These are phyloP conservation scores for Sarcophaga subvicina DNA, from an alignment of 2,888 invertebrate species.

Conservation along the genomic window DNA sequence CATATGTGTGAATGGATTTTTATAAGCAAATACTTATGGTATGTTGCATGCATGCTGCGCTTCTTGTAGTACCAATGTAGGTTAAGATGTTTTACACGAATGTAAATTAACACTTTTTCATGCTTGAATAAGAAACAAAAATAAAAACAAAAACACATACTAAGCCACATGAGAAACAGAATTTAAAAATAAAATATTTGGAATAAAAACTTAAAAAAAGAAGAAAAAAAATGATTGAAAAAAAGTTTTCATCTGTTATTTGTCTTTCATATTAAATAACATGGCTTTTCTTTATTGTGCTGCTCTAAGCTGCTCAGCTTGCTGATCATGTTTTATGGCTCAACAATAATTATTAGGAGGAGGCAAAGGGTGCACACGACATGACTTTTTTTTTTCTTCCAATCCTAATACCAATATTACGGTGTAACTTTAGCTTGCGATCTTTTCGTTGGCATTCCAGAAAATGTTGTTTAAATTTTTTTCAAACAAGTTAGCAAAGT, in stretches of 20 bases:
- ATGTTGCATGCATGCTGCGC: neutral
- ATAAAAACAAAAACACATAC: neutral
- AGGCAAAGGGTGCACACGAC: neutral
- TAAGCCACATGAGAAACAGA: neutral
- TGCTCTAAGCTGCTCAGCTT: neutral
- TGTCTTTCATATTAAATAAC: conserved; percentile 37
- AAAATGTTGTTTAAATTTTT: neutral
- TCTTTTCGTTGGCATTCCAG: neutral
- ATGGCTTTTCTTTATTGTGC: neutral
- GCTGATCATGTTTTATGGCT: conserved; percentile 4
- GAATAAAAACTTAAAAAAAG: too few relatives aligned
- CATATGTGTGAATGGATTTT: neutral
- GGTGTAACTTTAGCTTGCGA: neutral
- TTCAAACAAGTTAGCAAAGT: neutral
- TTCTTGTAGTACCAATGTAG: conserved; percentile 61
- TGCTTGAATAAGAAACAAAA: too few relatives aligned
- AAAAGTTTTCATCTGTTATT: neutral
- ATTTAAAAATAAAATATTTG: neutral
- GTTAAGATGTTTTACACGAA: conserved; percentile 69
- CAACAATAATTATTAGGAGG: neutral
- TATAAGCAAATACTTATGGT: neutral
- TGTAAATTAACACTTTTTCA: conserved; percentile 67
- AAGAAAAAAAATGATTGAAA: neutral
- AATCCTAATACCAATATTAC: neutral
- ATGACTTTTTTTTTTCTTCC: neutral